phyloP scores from a whole-genome alignment of 2,113 vertebrate genomes.

The Neotoma lepida region DNA sequence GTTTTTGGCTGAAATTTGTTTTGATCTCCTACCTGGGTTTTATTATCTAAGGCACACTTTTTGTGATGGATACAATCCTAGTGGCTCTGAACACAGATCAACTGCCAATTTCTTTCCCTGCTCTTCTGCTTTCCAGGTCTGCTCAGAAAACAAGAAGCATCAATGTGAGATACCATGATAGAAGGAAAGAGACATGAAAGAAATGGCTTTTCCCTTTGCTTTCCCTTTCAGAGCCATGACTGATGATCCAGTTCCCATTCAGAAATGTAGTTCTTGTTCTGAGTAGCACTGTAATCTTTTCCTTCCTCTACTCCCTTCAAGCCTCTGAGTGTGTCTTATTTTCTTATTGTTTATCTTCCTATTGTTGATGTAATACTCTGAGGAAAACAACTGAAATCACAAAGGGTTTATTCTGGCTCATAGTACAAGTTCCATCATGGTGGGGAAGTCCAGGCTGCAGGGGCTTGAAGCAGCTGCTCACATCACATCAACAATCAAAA shows the following conservation, averaged over 20 bases:
- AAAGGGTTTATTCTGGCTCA: not conserved
- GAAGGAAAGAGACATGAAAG: not conserved
- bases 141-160: not conserved
- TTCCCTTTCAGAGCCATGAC: not conserved
- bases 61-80: not conserved
- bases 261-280: not conserved
- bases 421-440: not conserved
- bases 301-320: not conserved
- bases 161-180: not conserved
- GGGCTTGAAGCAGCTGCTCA: not conserved
- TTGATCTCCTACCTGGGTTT: not conserved
- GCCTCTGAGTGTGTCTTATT: not conserved
- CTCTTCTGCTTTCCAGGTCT: not conserved
- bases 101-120: not conserved
- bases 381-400: not conserved
- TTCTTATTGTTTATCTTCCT: not conserved
- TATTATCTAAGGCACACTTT: not conserved
- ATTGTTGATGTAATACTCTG: not conserved
- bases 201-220: not conserved
- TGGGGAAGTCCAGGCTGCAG: not conserved
- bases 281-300: not conserved
- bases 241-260: not conserved
- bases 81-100: not conserved
- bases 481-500: not conserved
- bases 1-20: conserved; percentile 3